These are phyloP conservation scores for Alentia gelatinosa DNA, from an alignment of 2,888 invertebrate species.

Conservation along the genomic window DNA sequence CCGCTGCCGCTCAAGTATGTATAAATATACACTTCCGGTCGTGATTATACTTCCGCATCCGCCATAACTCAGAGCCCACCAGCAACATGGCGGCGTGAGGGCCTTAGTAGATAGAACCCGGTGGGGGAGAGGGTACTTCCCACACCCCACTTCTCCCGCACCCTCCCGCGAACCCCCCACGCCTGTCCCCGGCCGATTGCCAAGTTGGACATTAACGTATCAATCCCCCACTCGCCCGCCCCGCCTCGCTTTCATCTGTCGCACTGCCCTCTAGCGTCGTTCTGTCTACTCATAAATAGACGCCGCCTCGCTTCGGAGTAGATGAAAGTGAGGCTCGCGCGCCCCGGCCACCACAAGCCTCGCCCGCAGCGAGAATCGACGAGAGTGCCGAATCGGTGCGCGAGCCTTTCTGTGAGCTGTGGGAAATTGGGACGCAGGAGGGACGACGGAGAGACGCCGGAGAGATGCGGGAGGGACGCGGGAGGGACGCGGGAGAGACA, in stretches of 20 bases:
- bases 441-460: no score
- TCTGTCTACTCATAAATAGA: constrained; percentile 17
- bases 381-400: background rate
- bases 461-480: no score
- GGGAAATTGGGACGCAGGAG: background rate
- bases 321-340: constrained; percentile 3
- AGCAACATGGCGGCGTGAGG: no score
- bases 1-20: background rate
- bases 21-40: background rate
- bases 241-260: constrained; percentile 9
- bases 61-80: background rate
- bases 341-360: constrained; percentile 2
- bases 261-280: background rate
- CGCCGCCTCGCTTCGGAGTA: background rate
- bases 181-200: background rate
- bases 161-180: background rate
- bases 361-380: background rate
- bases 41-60: background rate
- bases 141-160: background rate
- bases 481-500: no score
- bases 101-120: no score
- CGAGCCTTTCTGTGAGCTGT: background rate
- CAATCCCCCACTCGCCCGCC: background rate
- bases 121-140: background rate
- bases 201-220: constrained; percentile 16